A percentile compares a stretch with the other conserved stretches of the same genome.
Evolutionary conservation across 2,797 vertebrate genomes (phyloP).

Genomic region (Thamnophis elegans): DNA sequence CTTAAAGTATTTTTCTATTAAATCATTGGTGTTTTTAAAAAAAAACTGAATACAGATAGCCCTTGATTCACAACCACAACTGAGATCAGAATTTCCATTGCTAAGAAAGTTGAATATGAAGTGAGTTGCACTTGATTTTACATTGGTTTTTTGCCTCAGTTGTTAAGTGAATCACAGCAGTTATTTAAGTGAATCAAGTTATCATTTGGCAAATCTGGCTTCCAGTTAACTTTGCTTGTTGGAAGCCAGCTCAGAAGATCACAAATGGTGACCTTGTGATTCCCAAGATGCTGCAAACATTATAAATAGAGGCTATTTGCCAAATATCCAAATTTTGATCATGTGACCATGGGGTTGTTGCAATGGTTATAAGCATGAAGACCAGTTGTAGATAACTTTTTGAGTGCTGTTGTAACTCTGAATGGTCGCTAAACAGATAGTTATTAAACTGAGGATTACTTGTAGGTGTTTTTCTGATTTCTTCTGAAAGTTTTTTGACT

Average conservation of each 20-base stretch:
- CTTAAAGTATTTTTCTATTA: background rate
- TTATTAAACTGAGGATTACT: background rate
- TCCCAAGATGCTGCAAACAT: background rate
- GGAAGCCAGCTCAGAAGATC: background rate
- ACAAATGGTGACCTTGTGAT: background rate
- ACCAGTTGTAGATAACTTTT: too few species aligned
- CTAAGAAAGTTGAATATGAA: background rate
- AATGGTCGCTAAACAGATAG: background rate
- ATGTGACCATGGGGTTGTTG: too few species aligned
- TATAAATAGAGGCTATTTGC: too few species aligned
- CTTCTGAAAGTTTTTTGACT: background rate
- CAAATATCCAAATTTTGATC: too few species aligned
- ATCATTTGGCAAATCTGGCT: background rate
- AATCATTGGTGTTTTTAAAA: background rate
- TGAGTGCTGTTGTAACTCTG: too few species aligned
- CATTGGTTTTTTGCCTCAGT: background rate
- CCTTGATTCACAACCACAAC: background rate
- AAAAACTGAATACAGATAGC: background rate
- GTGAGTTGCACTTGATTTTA: background rate
- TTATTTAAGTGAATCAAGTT: background rate
- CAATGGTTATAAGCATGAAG: too few species aligned
- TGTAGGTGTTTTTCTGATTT: background rate
- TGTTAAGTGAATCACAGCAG: background rate
- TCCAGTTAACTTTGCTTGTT: background rate
- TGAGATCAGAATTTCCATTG: background rate